Percentiles rank a stretch among this genome's conserved stretches.
Evolutionary conservation across 1,140 invertebrate genomes (phyloP).

Genomic region (Sminthurides bifidus): DNA sequence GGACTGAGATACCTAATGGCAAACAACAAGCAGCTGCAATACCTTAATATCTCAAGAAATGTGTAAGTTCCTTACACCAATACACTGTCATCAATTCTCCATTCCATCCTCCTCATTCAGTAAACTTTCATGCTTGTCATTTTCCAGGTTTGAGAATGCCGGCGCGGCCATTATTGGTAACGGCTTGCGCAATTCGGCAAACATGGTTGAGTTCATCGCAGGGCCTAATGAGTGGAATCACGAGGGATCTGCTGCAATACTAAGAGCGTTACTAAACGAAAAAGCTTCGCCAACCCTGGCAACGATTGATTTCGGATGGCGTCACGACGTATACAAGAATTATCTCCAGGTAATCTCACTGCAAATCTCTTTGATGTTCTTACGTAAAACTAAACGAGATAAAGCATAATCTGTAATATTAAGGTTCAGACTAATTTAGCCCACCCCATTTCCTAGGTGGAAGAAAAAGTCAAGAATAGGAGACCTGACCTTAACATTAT

Average conservation of each 20-base stretch:
- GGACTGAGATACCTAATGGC: constrained; percentile 10
- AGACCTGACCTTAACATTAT: constrained; percentile 21
- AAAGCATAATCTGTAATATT: too few species aligned
- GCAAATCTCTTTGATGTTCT: background rate
- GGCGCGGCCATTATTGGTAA: constrained; percentile 11
- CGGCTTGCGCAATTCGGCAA: background rate
- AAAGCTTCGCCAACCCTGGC: background rate
- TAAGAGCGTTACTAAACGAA: constrained; percentile 3
- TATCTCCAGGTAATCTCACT: constrained; percentile 21
- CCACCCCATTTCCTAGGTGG: background rate
- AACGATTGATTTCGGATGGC: constrained; percentile 15
- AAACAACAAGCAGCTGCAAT: constrained; percentile 14
- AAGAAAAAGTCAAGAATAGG: constrained; percentile 7
- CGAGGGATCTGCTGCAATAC: constrained; percentile 1
- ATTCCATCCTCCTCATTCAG: background rate
- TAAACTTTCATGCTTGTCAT: too few species aligned
- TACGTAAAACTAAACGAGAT: background rate
- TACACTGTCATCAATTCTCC: background rate
- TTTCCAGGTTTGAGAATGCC: constrained; percentile 2
- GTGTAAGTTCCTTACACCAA: background rate
- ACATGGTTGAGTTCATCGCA: constrained; percentile 3
- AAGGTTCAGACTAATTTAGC: too few species aligned
- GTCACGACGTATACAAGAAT: constrained; percentile 11
- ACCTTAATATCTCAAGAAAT: constrained; percentile 20
- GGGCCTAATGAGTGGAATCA: constrained; percentile 17